These are phyloP conservation scores for Oreamnos americanus DNA, from an alignment of 2,113 vertebrate species.

Conservation along the genomic window DNA sequence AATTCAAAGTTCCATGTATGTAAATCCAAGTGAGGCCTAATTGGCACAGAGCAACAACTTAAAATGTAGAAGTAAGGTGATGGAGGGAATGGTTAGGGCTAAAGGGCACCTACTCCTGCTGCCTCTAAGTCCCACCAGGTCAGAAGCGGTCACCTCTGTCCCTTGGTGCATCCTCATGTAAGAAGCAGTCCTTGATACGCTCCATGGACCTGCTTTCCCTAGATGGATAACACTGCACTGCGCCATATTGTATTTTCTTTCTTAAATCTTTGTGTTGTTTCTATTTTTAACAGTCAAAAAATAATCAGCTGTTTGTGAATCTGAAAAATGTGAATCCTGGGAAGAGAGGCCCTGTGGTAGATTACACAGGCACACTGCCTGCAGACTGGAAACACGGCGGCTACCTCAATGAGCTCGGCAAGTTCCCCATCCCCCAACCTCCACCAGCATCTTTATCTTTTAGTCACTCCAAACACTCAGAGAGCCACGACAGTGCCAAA, in stretches of 20 bases:
- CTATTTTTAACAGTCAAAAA: conserved; percentile 83
- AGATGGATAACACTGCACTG: not conserved
- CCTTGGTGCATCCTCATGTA: fast-evolving
- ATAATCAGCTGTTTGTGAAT: conserved; percentile 89
- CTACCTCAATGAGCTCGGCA: conserved; percentile 93
- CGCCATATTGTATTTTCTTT: not conserved
- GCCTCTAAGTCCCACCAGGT: no score
- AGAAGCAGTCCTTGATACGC: fast-evolving
- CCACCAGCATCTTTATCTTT: fast-evolving
- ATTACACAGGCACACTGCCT: conserved; percentile 89
- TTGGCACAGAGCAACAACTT: not conserved
- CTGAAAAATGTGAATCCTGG: conserved; percentile 88
- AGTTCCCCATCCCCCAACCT: fast-evolving
- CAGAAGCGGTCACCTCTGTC: fast-evolving
- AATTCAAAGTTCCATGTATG: not conserved
- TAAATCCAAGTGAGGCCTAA: not conserved
- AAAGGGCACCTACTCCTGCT: not conserved
- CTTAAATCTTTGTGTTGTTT: not conserved
- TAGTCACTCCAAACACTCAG: not conserved
- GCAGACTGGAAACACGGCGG: conserved; percentile 95
- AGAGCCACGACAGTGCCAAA: no score
- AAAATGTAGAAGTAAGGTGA: not conserved
- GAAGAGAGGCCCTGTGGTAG: conserved; percentile 80
- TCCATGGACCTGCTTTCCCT: not conserved
- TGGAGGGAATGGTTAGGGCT: not conserved